phyloP scores from a whole-genome alignment of 2,888 invertebrate genomes.

The Chydorus sphaericus region DNA sequence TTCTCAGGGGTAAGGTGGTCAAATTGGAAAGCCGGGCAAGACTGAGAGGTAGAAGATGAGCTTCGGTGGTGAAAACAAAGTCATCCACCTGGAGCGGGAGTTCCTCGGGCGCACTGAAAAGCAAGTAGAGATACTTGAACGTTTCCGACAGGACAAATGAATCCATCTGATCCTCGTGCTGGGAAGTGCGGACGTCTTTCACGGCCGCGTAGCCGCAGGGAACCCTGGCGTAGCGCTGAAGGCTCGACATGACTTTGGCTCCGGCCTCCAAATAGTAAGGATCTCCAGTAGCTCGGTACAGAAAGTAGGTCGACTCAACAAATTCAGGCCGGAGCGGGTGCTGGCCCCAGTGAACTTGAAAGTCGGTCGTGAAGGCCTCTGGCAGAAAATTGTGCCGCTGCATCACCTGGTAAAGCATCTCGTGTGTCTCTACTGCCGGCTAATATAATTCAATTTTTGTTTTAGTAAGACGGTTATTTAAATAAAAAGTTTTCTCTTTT shows the following conservation, averaged over 20 bases:
- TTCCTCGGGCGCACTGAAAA: conserved; percentile 80
- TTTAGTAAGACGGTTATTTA: not conserved
- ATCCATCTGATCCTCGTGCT: conserved; percentile 89
- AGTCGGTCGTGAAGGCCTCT: conserved; percentile 96
- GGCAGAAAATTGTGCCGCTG: conserved; percentile 95
- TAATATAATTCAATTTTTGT: not conserved
- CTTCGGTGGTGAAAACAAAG: conserved; percentile 84
- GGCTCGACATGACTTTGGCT: conserved; percentile 66
- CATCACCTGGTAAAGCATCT: conserved; percentile 97
- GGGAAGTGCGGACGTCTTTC: conserved; percentile 80
- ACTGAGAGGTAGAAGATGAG: conserved; percentile 81
- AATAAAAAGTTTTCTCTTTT: not conserved
- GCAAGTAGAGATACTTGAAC: conserved; percentile 86
- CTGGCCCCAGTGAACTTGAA: conserved; percentile 97
- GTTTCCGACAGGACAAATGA: conserved; percentile 96
- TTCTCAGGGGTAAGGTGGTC: conserved; percentile 25
- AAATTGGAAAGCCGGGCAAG: conserved; percentile 44
- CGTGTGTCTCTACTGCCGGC: conserved; percentile 96
- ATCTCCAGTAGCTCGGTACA: conserved; percentile 89
- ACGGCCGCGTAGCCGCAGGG: conserved; percentile 77
- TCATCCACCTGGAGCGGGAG: conserved; percentile 66
- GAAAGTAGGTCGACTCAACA: conserved; percentile 92
- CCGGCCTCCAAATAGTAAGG: conserved; percentile 90
- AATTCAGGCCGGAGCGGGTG: conserved; percentile 95
- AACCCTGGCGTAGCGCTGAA: conserved; percentile 66